Conservation (phyloP, 2,113 vertebrate species). For the Osmerus mordax region DNA sequence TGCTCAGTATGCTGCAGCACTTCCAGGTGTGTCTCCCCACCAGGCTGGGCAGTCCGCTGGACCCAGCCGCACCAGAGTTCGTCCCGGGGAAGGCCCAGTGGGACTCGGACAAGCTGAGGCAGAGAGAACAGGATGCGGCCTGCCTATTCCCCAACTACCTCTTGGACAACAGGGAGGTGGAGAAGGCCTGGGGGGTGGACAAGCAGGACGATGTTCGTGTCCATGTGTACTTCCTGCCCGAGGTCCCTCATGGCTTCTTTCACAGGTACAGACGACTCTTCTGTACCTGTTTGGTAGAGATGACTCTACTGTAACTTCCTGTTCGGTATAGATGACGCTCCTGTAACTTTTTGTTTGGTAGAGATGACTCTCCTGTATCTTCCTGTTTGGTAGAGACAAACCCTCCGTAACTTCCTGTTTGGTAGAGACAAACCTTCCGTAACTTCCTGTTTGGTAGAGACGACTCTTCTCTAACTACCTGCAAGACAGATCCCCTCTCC, state of each 20-base stretch:
- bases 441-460: too few species aligned
- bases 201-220: conserved; percentile 59
- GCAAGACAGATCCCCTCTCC: too few species aligned
- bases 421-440: too few species aligned
- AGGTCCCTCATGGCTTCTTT: conserved; percentile 70
- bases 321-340: too few species aligned
- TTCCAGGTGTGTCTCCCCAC: conserved; percentile 71
- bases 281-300: too few species aligned
- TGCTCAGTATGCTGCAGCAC: conserved; percentile 68
- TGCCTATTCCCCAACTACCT: conserved; percentile 70
- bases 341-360: too few species aligned
- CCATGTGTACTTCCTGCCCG: conserved; percentile 61
- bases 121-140: conserved; percentile 18
- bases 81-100: conserved; percentile 44
- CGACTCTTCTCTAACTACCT: too few species aligned
- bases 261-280: conserved; percentile 57
- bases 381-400: too few species aligned
- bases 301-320: too few species aligned
- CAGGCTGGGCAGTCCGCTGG: conserved; percentile 25
- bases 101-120: conserved; percentile 4
- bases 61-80: conserved; percentile 64
- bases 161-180: conserved; percentile 53
- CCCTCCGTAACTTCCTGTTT: too few species aligned
- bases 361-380: too few species aligned
- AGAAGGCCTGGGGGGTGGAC: conserved; percentile 63